Evolutionary conservation across 2,888 invertebrate species (phyloP), one percentile per base, ranked within the genome.

Genomic region (Morinoia aosen): DNA sequence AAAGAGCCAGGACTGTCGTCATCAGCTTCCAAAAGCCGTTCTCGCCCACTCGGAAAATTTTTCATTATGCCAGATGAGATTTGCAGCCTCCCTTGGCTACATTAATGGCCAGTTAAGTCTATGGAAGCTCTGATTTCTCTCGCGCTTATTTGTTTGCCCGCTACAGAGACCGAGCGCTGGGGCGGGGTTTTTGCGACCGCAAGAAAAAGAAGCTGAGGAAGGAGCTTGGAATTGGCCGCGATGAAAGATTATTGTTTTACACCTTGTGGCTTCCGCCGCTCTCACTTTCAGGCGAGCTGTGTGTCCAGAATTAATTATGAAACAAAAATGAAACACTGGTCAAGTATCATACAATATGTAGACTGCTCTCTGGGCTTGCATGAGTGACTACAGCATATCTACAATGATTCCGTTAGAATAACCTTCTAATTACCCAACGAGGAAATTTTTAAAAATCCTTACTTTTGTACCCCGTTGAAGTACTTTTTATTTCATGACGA

Each of bases 11-110:
- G 93, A 56, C 93, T 57, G 93, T 57, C 93, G 93, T 93, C 93
- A 93, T 57, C 93, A 57, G 93, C 93, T 57, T 25, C 93, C 56
- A 93, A 93, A 93, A 93, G 93, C 93, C 93, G 93, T 57, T 93
- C 93, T 56, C 93, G 33, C 93, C 57, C 93, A 93, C 93, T 93
- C 57, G 93, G 93, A 93, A 93, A 93, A 93, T 93, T 93, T 93
- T 57, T 58, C 93, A 57, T 93, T 93, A 93, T 93, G 58, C 93
- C 57, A 57, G 57, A 93, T n/a, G 93, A 93, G 56, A 93, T 93
- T 93, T 93, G 93, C 57, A n/a, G 93, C 93, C 93, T 33, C 57
- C 56, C 93, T 93, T 93, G 93, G 57, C 57, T 48, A 57, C 93
- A 57, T 57, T 93, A 93, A 93, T 93, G 58, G 93, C 57, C 58